Percentiles rank a stretch among this genome's conserved stretches.
Evolutionary conservation across 2,797 vertebrate species (phyloP).

Genomic region (Hemitrygon akajei): DNA sequence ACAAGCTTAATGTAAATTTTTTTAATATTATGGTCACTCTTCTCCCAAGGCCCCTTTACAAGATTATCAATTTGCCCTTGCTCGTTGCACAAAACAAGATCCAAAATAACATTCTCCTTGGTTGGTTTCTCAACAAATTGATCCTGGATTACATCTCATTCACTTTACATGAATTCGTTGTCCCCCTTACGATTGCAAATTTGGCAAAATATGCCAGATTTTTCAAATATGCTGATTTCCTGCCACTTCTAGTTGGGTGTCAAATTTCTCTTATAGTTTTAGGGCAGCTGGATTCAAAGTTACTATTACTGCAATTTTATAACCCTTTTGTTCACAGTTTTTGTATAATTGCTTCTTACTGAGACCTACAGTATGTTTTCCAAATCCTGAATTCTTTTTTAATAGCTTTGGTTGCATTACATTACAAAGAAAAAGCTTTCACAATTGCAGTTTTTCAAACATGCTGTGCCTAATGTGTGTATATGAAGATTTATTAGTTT

Average conservation of each 20-base stretch:
- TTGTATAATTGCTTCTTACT: not conserved
- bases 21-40: no score
- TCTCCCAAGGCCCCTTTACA: no score
- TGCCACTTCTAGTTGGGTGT: not conserved
- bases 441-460: not conserved
- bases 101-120: no score
- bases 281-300: not conserved
- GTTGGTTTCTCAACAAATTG: no score
- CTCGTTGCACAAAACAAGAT: no score
- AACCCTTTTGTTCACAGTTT: not conserved
- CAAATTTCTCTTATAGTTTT: not conserved
- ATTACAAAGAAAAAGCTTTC: not conserved
- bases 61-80: no score
- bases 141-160: no score
- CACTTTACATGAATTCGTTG: no score
- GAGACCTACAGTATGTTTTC: not conserved
- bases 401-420: no score
- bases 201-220: not conserved
- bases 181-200: no score
- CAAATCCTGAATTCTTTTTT: not conserved
- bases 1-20: no score
- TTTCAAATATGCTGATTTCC: not conserved
- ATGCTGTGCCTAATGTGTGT: not conserved
- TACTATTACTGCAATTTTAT: not conserved
- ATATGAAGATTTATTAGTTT: not conserved